Conservation (phyloP, 2,888 invertebrate species). For the Drosophila anceps region DNA sequence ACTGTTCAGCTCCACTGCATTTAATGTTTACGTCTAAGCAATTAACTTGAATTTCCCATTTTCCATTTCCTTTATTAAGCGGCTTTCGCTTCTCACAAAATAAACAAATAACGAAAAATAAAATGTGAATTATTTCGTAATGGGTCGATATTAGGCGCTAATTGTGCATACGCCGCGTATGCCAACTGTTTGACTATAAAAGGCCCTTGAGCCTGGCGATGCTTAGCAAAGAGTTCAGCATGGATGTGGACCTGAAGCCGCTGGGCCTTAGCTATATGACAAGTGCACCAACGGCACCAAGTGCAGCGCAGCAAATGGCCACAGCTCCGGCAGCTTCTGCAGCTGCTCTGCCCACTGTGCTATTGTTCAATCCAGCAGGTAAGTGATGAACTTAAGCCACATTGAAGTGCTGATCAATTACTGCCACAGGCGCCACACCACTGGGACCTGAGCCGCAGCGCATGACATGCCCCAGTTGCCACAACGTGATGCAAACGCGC, state of each 20-base stretch:
- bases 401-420: background rate
- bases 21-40: conserved; percentile 10
- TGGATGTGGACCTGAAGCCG: conserved; percentile 22
- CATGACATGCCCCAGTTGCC: conserved; percentile 59
- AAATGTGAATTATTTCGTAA: background rate
- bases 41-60: conserved; percentile 17
- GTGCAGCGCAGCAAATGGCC: background rate
- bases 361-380: conserved; percentile 12
- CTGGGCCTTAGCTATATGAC: background rate
- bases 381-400: background rate
- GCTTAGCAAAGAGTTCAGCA: background rate
- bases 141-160: conserved; percentile 1
- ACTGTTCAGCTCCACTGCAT: conserved; percentile 1
- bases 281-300: background rate
- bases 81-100: background rate
- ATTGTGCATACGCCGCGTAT: conserved; percentile 12
- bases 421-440: conserved; percentile 9
- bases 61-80: background rate
- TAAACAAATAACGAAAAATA: conserved; percentile 15
- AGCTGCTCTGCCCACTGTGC: background rate
- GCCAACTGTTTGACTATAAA: conserved; percentile 2
- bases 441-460: conserved; percentile 58
- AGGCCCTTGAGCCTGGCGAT: background rate
- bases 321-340: background rate
- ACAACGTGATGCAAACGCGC: conserved; percentile 44